Evolutionary conservation across 2,888 invertebrate genomes (phyloP).

Genomic region (Sicus ferrugineus): DNA sequence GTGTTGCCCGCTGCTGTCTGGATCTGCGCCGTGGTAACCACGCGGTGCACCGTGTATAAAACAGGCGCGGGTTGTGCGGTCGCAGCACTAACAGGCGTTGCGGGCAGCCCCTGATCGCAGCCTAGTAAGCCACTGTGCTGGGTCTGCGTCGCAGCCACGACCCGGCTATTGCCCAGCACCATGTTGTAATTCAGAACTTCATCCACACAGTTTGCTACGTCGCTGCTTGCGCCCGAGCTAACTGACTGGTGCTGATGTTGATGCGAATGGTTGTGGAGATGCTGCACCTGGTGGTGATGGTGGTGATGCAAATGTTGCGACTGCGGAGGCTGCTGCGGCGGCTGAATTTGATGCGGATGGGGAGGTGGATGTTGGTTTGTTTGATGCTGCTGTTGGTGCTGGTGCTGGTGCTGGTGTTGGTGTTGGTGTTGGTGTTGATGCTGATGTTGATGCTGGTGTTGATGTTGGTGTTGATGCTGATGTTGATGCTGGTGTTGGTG

Average conservation of each 20-base stretch:
- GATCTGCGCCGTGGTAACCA: slow-evolving; percentile 64
- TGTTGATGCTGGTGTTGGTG: too few relatives aligned
- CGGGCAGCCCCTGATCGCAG: slow-evolving; percentile 48
- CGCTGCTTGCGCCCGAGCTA: neutral
- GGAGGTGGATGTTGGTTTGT: slow-evolving; percentile 40
- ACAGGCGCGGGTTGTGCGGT: slow-evolving; percentile 54
- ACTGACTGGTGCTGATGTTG: slow-evolving; percentile 1
- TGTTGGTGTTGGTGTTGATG: slow-evolving; percentile 43
- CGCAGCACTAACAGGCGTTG: slow-evolving; percentile 46
- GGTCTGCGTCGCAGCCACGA: slow-evolving; percentile 59
- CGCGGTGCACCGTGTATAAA: slow-evolving; percentile 64
- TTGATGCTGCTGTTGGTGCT: slow-evolving; percentile 45
- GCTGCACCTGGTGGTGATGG: neutral
- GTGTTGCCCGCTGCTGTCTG: slow-evolving; percentile 61
- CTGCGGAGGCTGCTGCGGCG: slow-evolving; percentile 26
- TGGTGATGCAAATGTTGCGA: slow-evolving; percentile 8
- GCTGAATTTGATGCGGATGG: slow-evolving; percentile 45
- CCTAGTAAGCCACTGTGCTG: slow-evolving; percentile 46
- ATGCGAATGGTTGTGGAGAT: slow-evolving; percentile 7
- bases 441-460: slow-evolving; percentile 43
- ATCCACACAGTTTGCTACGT: slow-evolving; percentile 49
- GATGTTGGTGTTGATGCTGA: slow-evolving; percentile 43
- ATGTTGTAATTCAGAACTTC: slow-evolving; percentile 54
- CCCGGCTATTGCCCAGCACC: slow-evolving; percentile 49
- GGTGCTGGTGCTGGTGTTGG: slow-evolving; percentile 46